Evolutionary conservation across 1,140 invertebrate genomes (phyloP), one percentile per base, ranked within the genome.

Genomic region (Lucilia sericata): DNA sequence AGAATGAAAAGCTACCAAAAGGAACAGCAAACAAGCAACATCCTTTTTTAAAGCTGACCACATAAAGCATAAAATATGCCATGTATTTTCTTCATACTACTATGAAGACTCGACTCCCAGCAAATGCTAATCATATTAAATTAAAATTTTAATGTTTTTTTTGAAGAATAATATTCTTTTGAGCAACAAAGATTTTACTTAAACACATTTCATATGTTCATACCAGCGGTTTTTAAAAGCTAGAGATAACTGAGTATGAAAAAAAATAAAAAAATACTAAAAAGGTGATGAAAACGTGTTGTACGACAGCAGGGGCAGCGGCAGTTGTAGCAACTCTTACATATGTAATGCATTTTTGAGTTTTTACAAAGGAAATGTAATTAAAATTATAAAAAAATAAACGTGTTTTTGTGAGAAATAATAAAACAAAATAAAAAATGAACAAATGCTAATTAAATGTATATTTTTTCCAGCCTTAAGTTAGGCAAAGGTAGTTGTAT

Each of bases 61-160:
- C 34, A 42, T 36, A 42, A 36, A 76, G 17, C 10, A 17, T 47
- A n/a, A 19, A n/a, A 47, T 17, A 19, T 47, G 36, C 14, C 74
- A 30, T 13, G 12, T 12, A 42, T 42, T 42, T 10, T 42, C 42
- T 42, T 8, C 42, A 7, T 42, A 42, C 42, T 30, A 75, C 74
- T 34, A 25, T 34, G 12, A 3, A 4, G 42, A 42, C 42, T 3
- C 13, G n/a, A 19, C 75, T 76, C n/a, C 3, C 36, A 47, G n/a
- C 65, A 70, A 70, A 70, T 70, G 34, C 75, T 78, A 47, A 78
- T 36, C 42, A 80, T 80, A 80, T 80, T 80, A 80, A 80, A 80
- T 80, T 80, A 80, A 80, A 80, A 76, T 76, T 76, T 76, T 76
- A 76, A 76, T 76, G 74, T 76, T 76, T 76, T 76, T 74, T 70